Percentiles rank a stretch among this genome's conserved stretches.
phyloP scores from a whole-genome alignment of 2,113 vertebrate species.

The Myxocyprinus asiaticus region DNA sequence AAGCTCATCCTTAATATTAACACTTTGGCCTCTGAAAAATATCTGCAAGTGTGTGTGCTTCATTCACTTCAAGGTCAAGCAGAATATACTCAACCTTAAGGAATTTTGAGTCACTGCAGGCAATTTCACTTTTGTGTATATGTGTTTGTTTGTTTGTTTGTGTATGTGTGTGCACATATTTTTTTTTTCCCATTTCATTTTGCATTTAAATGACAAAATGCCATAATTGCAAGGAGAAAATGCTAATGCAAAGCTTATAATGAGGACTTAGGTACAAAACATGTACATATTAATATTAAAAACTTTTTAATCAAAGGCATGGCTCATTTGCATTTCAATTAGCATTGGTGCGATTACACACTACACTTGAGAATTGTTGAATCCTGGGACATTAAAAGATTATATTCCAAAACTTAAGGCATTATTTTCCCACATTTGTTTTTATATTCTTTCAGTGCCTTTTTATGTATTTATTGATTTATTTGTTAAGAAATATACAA shows the following conservation, averaged over 20 bases:
- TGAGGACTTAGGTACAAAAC: conserved; percentile 26
- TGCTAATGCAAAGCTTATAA: conserved; percentile 28
- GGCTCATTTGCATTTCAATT: conserved; percentile 59
- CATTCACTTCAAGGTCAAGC: not conserved
- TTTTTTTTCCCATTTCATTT: not conserved
- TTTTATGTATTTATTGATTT: too few relatives aligned
- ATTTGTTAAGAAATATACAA: too few relatives aligned
- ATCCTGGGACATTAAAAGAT: not conserved
- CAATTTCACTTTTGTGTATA: not conserved
- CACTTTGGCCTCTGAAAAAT: conserved; percentile 2
- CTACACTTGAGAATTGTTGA: conserved; percentile 21
- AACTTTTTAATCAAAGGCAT: conserved; percentile 58
- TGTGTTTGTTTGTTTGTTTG: not conserved
- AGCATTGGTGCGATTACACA: conserved; percentile 48
- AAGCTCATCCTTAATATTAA: conserved; percentile 38
- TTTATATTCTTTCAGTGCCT: too few relatives aligned
- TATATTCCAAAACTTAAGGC: not conserved
- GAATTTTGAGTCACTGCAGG: not conserved
- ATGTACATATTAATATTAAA: conserved; percentile 42
- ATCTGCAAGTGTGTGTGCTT: conserved; percentile 14
- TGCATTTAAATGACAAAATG: not conserved
- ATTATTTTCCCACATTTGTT: not conserved
- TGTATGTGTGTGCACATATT: not conserved
- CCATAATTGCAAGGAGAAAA: not conserved
- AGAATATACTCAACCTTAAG: not conserved